Evolutionary conservation across 2,797 vertebrate species (phyloP).

Genomic region (Syngnathus rostellatus): DNA sequence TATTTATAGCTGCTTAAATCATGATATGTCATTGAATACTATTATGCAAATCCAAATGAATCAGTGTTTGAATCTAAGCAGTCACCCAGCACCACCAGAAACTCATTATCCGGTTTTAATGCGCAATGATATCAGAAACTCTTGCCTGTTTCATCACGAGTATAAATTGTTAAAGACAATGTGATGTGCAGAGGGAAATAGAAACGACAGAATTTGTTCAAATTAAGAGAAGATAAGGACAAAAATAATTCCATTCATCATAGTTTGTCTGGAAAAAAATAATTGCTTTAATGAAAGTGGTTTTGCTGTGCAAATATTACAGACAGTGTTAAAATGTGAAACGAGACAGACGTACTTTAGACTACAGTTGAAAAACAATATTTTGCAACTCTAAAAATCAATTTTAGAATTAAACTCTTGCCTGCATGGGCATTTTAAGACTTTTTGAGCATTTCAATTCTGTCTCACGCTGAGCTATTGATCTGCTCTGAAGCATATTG

Average conservation of each 20-base stretch:
- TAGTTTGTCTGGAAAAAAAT: neutral
- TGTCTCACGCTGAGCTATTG: conserved; percentile 20
- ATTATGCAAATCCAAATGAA: conserved; percentile 8
- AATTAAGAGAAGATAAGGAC: neutral
- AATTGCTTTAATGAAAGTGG: conserved; percentile 15
- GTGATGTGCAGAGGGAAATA: neutral
- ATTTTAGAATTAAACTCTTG: neutral
- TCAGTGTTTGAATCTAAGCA: conserved; percentile 1
- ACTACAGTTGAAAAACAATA: conserved; percentile 33
- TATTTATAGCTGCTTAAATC: conserved; percentile 8
- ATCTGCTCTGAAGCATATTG: conserved; percentile 13
- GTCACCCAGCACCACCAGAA: conserved; percentile 8
- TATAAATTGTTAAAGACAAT: neutral
- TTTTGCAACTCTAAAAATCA: neutral
- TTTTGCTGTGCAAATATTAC: neutral
- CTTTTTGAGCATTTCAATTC: too few species aligned
- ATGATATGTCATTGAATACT: conserved; percentile 3
- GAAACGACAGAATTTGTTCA: too few species aligned
- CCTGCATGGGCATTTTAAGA: neutral
- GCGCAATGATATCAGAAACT: neutral
- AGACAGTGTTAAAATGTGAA: conserved; percentile 14
- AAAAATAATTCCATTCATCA: conserved; percentile 1
- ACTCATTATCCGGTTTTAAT: conserved; percentile 3
- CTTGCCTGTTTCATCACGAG: neutral
- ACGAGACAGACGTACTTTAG: conserved; percentile 16